Base-by-base conservation (phyloP, 2,888 invertebrate genomes). In the Parelbella ahira region DNA sequence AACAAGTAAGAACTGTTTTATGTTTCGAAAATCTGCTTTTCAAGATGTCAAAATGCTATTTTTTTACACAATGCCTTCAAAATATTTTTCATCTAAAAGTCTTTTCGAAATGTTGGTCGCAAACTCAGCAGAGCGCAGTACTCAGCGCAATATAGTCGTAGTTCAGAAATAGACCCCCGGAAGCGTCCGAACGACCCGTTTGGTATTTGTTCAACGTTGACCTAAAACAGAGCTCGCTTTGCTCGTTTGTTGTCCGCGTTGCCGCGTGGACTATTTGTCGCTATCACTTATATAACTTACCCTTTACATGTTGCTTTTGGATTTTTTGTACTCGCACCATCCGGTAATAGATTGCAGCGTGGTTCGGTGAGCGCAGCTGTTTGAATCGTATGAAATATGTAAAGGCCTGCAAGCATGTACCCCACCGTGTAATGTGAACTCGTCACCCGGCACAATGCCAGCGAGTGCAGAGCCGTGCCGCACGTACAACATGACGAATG, bases 121-220 rank as follows among this genome's bases (percentile, higher is more conserved):
- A 54, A 80, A 74, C 70, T 69, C 61, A 63, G 67, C 61, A 65
- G 64, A 63, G 59, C 62, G 61, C 69, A 68, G 71, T 75, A 69
- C 65, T 71, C 66, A 59, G 51, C 58, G 59, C 10, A 28, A 42
- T 42, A 42, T 73, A 73, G 73, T 75, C 76, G 78, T 77, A 75
- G 79, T 75, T 76, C 83, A 86, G 73, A 86, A 87, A 87, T 87
- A 87, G 58, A 69, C 78, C 75, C 79, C 74, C 86, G 86, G 87
- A 86, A 87, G 83, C 82, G 80, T 70, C 74, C 78, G 75, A 77
- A 74, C 86, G 83, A 83, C 84, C 82, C 78, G 86, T 87, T 86
- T 87, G 86, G 87, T 86, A 87, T 87, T 86, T 86, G 84, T 84
- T 86, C 82, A 78, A 75, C 80, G 87, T 86, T 86, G 87, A 86